phyloP scores from a whole-genome alignment of 2,797 vertebrate species.

The Danio albolineatus region DNA sequence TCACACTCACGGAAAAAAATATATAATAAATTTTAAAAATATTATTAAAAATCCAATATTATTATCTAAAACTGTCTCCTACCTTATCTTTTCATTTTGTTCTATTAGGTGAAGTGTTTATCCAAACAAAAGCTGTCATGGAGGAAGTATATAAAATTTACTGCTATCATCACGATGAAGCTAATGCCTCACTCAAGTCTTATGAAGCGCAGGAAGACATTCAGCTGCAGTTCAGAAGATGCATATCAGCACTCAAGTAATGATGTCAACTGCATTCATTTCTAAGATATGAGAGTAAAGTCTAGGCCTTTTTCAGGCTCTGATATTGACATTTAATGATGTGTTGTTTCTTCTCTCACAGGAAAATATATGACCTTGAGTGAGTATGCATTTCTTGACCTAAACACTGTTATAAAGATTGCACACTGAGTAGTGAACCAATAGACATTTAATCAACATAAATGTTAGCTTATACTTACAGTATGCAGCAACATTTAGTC shows the following conservation, averaged over 20 bases:
- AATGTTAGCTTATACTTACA: not conserved
- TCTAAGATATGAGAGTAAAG: not conserved
- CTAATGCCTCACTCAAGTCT: constrained; percentile 87
- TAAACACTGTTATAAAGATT: not conserved
- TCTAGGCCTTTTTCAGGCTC: constrained; percentile 3
- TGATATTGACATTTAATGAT: not conserved
- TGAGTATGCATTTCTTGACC: constrained; percentile 79
- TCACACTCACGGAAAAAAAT: too few relatives aligned
- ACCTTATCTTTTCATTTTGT: not conserved
- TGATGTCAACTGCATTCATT: constrained; percentile 51
- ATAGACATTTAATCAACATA: not conserved
- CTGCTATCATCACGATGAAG: constrained; percentile 95
- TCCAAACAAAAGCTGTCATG: constrained; percentile 89
- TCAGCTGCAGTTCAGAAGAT: constrained; percentile 87
- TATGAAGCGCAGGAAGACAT: constrained; percentile 93
- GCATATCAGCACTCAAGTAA: constrained; percentile 91
- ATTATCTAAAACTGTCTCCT: not conserved
- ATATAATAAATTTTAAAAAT: too few relatives aligned
- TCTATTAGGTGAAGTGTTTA: constrained; percentile 88
- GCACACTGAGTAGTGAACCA: not conserved
- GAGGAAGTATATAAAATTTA: constrained; percentile 97
- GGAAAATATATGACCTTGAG: constrained; percentile 92
- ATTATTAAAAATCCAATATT: too few relatives aligned
- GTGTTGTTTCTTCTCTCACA: constrained; percentile 74
- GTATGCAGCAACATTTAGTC: not conserved